Evolutionary conservation across 2,888 invertebrate genomes (phyloP).

Genomic region (Aporophyla lueneburgensis): DNA sequence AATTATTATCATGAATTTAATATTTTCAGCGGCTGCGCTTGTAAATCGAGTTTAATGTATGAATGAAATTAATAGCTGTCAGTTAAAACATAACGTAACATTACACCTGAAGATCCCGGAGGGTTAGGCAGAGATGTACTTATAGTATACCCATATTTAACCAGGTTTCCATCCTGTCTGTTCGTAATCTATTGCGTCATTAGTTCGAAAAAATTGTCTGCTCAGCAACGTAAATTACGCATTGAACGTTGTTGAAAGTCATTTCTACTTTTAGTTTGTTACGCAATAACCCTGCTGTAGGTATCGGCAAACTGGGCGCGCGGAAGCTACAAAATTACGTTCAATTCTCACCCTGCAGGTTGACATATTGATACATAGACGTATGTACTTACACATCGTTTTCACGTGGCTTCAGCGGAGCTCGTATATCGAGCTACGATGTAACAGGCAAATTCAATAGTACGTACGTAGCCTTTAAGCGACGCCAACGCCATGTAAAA

Average conservation of each 20-base stretch:
- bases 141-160: too few relatives aligned
- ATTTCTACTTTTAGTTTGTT: too few relatives aligned
- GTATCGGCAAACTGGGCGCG: neutral
- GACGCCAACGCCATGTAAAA: slow-evolving; percentile 12
- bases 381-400: neutral
- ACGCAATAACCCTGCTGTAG: neutral
- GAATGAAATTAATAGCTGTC: neutral
- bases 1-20: slow-evolving; percentile 24
- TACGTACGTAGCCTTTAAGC: slow-evolving; percentile 42
- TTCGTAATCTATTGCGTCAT: too few relatives aligned
- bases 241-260: too few relatives aligned
- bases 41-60: slow-evolving; percentile 5
- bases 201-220: too few relatives aligned
- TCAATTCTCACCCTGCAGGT: slow-evolving; percentile 7
- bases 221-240: too few relatives aligned
- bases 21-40: slow-evolving; percentile 1
- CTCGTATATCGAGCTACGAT: slow-evolving; percentile 50
- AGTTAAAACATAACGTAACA: neutral
- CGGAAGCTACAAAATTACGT: slow-evolving; percentile 9
- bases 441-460: slow-evolving; percentile 53
- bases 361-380: slow-evolving; percentile 8
- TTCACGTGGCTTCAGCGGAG: slow-evolving; percentile 1
- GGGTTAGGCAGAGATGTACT: too few relatives aligned
- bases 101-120: too few relatives aligned
- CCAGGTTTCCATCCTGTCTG: too few relatives aligned